phyloP scores from a whole-genome alignment of 2,888 invertebrate genomes.

The Himalopsyche japonica region DNA sequence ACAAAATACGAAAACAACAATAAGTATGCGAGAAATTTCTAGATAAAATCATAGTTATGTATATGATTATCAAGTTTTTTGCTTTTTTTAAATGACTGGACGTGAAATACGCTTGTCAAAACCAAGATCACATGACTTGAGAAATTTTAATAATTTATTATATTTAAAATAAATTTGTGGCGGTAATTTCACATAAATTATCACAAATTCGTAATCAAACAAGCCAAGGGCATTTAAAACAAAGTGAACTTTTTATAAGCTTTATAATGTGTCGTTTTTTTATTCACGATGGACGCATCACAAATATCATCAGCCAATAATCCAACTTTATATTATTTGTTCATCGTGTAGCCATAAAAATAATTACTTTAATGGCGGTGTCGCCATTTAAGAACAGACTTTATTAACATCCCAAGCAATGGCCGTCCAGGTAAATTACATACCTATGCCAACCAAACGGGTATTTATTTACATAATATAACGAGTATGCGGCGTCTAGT shows the following conservation, averaged over 20 bases:
- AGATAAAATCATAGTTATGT: too few species aligned
- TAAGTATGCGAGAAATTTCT: too few species aligned
- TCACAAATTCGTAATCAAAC: background rate
- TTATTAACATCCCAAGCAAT: conserved; percentile 10
- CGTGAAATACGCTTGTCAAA: too few species aligned
- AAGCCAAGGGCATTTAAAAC: background rate
- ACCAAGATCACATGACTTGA: too few species aligned
- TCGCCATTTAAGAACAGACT: conserved; percentile 16
- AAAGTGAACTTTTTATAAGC: background rate
- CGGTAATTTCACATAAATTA: background rate
- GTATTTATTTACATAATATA: background rate
- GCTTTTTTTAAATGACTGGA: too few species aligned
- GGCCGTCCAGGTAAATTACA: conserved; percentile 18
- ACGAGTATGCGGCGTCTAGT: too few species aligned
- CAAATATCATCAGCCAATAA: background rate
- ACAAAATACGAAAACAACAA: too few species aligned
- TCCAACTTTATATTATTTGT: conserved; percentile 2
- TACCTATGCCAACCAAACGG: conserved; percentile 5
- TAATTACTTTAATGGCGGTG: conserved; percentile 23
- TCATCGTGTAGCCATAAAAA: conserved; percentile 16
- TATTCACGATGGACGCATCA: background rate
- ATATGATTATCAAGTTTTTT: too few species aligned
- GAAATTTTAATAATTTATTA: too few species aligned
- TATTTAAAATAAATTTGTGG: too few species aligned
- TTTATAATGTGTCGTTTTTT: background rate